A percentile compares a stretch with the other conserved stretches of the same genome.
phyloP scores from a whole-genome alignment of 2,888 invertebrate species.

The Muschampia staudingeri region DNA sequence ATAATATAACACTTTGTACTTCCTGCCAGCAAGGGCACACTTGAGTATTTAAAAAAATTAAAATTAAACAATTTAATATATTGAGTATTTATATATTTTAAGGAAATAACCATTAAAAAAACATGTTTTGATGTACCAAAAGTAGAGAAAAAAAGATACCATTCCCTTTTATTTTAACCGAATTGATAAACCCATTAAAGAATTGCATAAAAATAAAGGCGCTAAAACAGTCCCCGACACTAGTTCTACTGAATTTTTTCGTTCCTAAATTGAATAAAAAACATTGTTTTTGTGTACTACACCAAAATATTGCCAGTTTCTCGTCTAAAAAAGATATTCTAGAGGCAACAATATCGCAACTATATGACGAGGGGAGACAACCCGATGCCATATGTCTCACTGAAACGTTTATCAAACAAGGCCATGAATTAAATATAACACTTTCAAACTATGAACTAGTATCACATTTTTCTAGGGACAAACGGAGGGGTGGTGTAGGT shows the following conservation, averaged over 20 bases:
- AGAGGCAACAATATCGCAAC: constrained; percentile 42
- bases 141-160: not conserved
- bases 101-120: no score
- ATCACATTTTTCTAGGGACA: constrained; percentile 40
- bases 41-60: no score
- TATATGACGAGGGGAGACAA: constrained; percentile 13
- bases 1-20: no score
- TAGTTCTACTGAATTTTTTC: no score
- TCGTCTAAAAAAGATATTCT: constrained; percentile 40
- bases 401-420: constrained; percentile 25
- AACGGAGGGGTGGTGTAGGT: constrained; percentile 49
- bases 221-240: no score
- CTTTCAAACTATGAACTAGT: constrained; percentile 30
- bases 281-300: constrained; percentile 29
- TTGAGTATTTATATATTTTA: no score
- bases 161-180: no score
- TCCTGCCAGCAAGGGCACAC: no score
- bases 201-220: no score
- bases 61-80: no score
- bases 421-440: not conserved
- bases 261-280: no score
- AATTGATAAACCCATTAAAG: no score
- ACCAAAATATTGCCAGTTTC: constrained; percentile 55
- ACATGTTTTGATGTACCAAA: not conserved
- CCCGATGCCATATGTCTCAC: constrained; percentile 51